Percentiles rank a stretch among this genome's conserved stretches.
Conservation (phyloP, 1,140 invertebrate genomes). For the Drosophila funebris region DNA sequence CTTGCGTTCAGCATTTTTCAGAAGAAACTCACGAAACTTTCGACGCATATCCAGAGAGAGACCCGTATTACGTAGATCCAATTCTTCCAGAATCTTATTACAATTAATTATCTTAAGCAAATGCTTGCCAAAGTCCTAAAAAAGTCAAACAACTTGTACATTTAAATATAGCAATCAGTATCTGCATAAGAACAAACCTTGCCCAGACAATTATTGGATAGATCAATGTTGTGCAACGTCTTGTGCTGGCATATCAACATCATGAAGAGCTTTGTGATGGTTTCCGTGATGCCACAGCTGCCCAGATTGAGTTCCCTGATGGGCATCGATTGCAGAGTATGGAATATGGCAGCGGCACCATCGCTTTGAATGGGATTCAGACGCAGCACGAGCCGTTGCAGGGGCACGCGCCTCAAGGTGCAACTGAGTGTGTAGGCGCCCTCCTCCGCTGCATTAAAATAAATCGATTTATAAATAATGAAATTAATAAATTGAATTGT, state of each 20-base stretch:
- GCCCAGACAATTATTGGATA: slow-evolving; percentile 74
- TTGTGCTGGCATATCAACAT: slow-evolving; percentile 70
- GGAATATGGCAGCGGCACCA: slow-evolving; percentile 77
- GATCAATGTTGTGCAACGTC: slow-evolving; percentile 59
- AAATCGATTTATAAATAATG: background rate
- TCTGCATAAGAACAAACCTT: slow-evolving; percentile 43
- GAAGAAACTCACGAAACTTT: slow-evolving; percentile 62
- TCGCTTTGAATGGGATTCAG: slow-evolving; percentile 81
- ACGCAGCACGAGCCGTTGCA: slow-evolving; percentile 64
- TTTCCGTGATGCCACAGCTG: slow-evolving; percentile 63
- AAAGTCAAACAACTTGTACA: background rate
- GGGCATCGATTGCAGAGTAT: slow-evolving; percentile 64
- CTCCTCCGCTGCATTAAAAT: slow-evolving; percentile 62
- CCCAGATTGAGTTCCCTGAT: slow-evolving; percentile 63
- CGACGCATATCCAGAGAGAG: slow-evolving; percentile 52
- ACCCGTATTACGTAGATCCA: slow-evolving; percentile 75
- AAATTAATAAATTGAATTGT: background rate
- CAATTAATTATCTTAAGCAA: slow-evolving; percentile 66
- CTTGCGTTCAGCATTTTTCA: slow-evolving; percentile 66
- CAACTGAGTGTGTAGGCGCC: slow-evolving; percentile 73
- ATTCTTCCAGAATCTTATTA: slow-evolving; percentile 66
- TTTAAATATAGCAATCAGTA: background rate
- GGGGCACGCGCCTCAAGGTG: slow-evolving; percentile 52
- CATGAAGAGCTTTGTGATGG: slow-evolving; percentile 76
- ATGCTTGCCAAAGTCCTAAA: slow-evolving; percentile 69